phyloP scores from a whole-genome alignment of 2,888 invertebrate genomes.

The Cremastinae sp. region DNA sequence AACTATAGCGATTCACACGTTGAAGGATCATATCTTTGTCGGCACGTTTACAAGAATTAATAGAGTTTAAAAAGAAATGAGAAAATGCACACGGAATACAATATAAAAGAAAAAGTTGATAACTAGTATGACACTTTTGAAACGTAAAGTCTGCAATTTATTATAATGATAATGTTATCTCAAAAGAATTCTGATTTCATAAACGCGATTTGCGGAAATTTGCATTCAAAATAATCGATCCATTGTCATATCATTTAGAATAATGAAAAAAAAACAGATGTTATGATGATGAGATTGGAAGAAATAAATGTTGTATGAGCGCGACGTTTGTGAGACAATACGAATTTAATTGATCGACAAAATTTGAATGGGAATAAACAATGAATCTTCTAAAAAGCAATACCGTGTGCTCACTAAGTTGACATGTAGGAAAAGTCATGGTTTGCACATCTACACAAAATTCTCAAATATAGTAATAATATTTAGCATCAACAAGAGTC shows the following conservation, averaged over 20 bases:
- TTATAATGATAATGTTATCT: slow-evolving; percentile 19
- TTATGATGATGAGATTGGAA: background rate
- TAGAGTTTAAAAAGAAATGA: too few relatives aligned
- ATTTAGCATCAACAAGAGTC: slow-evolving; percentile 5
- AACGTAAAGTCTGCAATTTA: slow-evolving; percentile 6
- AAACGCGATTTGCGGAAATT: background rate
- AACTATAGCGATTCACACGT: too few relatives aligned
- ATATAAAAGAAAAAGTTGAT: too few relatives aligned
- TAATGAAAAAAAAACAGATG: background rate
- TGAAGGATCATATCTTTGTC: too few relatives aligned
- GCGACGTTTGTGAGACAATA: too few relatives aligned
- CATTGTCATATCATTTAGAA: slow-evolving; percentile 24
- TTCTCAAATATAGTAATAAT: background rate
- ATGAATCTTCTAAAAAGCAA: slow-evolving; percentile 3
- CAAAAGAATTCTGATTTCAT: slow-evolving; percentile 27
- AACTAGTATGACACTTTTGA: slow-evolving; percentile 2
- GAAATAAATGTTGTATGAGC: too few relatives aligned
- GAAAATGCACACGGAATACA: too few relatives aligned
- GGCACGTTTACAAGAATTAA: background rate
- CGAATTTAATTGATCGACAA: background rate
- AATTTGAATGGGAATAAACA: slow-evolving; percentile 16
- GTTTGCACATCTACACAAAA: background rate
- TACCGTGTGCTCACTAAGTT: background rate
- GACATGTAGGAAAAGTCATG: too few relatives aligned
- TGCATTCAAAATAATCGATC: slow-evolving; percentile 3